phyloP scores from a whole-genome alignment of 2,888 invertebrate species.

The Linnaemya vulpina region DNA sequence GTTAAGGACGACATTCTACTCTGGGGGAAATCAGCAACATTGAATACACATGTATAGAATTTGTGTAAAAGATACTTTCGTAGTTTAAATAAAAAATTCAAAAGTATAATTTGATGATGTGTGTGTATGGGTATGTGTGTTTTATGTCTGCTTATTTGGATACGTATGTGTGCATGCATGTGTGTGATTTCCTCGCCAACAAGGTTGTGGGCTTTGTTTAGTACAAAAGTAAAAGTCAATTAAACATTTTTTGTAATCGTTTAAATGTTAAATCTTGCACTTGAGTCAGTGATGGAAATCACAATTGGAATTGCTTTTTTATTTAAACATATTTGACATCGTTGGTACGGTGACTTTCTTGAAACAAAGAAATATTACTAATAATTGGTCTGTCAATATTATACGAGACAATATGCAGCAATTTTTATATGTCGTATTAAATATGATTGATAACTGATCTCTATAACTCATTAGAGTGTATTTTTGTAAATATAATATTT shows the following conservation, averaged over 20 bases:
- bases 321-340: too few species aligned
- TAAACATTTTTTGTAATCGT: conserved; percentile 22
- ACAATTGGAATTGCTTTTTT: too few species aligned
- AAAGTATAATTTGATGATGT: neutral
- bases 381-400: too few species aligned
- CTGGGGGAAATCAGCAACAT: conserved; percentile 48
- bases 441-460: too few species aligned
- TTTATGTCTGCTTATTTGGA: neutral
- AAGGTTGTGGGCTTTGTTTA: conserved; percentile 42
- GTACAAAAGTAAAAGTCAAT: conserved; percentile 57
- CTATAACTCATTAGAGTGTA: too few species aligned
- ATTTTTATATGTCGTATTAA: too few species aligned
- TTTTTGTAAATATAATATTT: too few species aligned
- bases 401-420: too few species aligned
- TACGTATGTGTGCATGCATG: neutral
- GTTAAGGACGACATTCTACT: conserved; percentile 52
- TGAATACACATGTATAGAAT: conserved; percentile 42
- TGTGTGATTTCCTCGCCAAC: neutral
- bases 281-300: too few species aligned
- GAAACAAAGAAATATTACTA: too few species aligned
- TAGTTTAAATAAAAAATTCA: conserved; percentile 5
- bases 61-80: conserved; percentile 20
- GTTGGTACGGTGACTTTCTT: too few species aligned
- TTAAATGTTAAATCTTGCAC: conserved; percentile 8
- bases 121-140: neutral